Percentiles rank a stretch among this genome's conserved stretches.
Conservation (phyloP, 2,888 invertebrate genomes). For the Calameuta pallipes region DNA sequence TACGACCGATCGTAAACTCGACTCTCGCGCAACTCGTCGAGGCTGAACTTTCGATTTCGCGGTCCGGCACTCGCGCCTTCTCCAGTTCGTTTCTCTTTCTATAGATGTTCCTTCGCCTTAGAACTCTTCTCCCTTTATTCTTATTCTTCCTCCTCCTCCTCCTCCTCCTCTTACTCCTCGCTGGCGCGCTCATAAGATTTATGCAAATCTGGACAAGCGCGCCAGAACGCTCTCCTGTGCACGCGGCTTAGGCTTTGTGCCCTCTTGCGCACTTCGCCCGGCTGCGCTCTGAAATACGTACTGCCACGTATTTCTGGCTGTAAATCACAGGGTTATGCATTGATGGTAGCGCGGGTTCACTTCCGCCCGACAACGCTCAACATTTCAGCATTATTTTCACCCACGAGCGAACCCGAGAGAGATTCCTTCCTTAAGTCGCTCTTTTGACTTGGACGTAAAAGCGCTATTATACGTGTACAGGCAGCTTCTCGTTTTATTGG, state of each 20-base stretch:
- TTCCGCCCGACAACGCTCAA: constrained; percentile 31
- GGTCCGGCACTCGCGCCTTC: constrained; percentile 21
- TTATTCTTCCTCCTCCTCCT: neutral
- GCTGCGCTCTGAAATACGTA: constrained; percentile 27
- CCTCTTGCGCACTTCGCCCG: constrained; percentile 12
- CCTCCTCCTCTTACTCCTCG: neutral
- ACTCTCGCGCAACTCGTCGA: constrained; percentile 20
- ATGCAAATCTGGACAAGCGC: constrained; percentile 51
- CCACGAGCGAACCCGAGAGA: constrained; percentile 27
- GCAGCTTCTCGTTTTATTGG: neutral
- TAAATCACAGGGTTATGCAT: constrained; percentile 60
- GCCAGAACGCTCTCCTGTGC: constrained; percentile 24
- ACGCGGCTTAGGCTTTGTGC: constrained; percentile 7
- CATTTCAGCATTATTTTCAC: constrained; percentile 32
- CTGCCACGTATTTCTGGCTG: constrained; percentile 46
- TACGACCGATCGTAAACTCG: constrained; percentile 1
- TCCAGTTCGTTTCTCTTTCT: constrained; percentile 41
- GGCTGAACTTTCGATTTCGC: constrained; percentile 59
- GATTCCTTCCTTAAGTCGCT: constrained; percentile 3
- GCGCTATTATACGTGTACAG: neutral
- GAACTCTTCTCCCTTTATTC: neutral
- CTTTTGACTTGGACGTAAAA: neutral
- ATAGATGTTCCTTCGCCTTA: neutral
- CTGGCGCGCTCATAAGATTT: constrained; percentile 43
- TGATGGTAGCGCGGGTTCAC: constrained; percentile 24